Evolutionary conservation across 2,888 invertebrate genomes (phyloP), one percentile per base, ranked within the genome.

Genomic region (Aleiodes leptofemur): DNA sequence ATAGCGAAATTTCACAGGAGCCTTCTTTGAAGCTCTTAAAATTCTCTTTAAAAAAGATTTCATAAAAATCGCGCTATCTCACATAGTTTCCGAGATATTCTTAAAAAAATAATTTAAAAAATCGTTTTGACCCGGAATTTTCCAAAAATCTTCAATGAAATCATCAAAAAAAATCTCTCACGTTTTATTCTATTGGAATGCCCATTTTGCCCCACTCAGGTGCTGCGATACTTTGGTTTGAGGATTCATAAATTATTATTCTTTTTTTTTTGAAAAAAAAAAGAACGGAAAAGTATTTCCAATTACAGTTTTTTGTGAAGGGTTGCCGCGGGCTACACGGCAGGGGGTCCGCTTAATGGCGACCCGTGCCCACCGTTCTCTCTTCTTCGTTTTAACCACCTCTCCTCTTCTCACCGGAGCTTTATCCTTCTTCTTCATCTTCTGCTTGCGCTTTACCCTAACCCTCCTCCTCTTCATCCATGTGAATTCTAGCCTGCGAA

Each of bases 261-360:
- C 8, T 9, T 9, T 11, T 43, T 43, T 23, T 23, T 23, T 23
- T 23, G 23, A 23, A 23, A 2, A 87, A 64, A 89, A 89, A 89
- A 89, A 89, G 87, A 88, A 88, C 87, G 86, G 88, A 88, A 89
- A 89, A 89, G 87, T 89, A 89, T 89, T 89, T 89, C 89, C 89
- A 89, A 89, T 89, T 89, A 89, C 89, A 89, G 88, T 89, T 89
- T 89, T 89, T 89, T 89, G 88, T 88, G 88, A 87, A 88, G 87
- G 87, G 87, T 88, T 89, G 89, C 89, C 89, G 89, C 88, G 88
- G 89, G 89, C 89, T 86, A 89, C 89, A 82, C 89, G 84, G 86
- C 88, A 89, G 89, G 89, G 89, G 89, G 88, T 88, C 89, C 84
- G 86, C 87, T 89, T 89, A 89, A 89, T 89, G 89, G 89, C 89